These are phyloP conservation scores for Halictus quadricinctus DNA, from an alignment of 2,888 invertebrate genomes.

Conservation along the genomic window DNA sequence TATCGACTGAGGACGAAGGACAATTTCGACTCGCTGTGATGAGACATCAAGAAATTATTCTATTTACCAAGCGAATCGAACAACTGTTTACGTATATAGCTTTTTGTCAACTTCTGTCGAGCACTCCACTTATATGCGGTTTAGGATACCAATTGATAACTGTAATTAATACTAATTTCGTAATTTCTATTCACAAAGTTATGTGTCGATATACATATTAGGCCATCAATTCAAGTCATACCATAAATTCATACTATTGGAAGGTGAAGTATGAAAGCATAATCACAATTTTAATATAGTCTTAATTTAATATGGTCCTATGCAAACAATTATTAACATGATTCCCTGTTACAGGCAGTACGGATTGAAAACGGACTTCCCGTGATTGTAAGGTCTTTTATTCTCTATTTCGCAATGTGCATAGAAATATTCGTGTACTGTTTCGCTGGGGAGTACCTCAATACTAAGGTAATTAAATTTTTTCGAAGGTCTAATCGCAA, in stretches of 20 bases:
- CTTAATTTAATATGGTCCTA: not conserved
- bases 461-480: constrained; percentile 53
- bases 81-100: constrained; percentile 59
- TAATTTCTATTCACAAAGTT: too few species aligned
- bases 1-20: constrained; percentile 2
- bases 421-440: constrained; percentile 63
- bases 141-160: constrained; percentile 61
- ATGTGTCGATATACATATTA: too few species aligned
- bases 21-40: constrained; percentile 45
- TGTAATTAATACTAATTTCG: constrained; percentile 26
- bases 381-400: constrained; percentile 50
- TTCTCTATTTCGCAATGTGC: constrained; percentile 48
- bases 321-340: not conserved
- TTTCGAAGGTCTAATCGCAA: too few species aligned
- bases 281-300: too few species aligned
- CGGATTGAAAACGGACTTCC: constrained; percentile 18
- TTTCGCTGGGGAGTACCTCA: constrained; percentile 66
- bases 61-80: constrained; percentile 53
- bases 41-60: constrained; percentile 60
- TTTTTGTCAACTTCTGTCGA: constrained; percentile 61
- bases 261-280: too few species aligned
- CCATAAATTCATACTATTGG: too few species aligned
- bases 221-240: too few species aligned
- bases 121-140: constrained; percentile 59
- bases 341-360: constrained; percentile 51